phyloP scores from a whole-genome alignment of 2,888 invertebrate genomes.

The Microplitis deprimator region DNA sequence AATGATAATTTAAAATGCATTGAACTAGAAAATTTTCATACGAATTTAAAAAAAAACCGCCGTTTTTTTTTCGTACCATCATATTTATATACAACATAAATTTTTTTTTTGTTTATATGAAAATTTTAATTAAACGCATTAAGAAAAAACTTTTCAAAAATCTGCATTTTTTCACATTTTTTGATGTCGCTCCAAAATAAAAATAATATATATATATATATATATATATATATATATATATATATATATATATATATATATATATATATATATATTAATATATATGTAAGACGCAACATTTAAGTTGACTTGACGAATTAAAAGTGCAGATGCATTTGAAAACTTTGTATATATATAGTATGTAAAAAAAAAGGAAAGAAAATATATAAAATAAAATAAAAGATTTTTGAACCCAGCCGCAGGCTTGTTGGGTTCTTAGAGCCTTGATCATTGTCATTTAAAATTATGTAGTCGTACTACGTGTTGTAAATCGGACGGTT shows the following conservation, averaged over 20 bases:
- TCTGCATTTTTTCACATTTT: no score
- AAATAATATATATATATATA: slow-evolving; percentile 4
- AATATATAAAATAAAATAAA: slow-evolving; percentile 16
- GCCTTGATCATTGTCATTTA: slow-evolving; percentile 66
- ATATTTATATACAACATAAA: no score
- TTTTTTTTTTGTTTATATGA: no score
- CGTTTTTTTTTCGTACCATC: no score
- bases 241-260: slow-evolving; percentile 11
- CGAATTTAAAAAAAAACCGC: no score
- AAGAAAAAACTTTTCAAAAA: no score
- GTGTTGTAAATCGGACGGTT: slow-evolving; percentile 60
- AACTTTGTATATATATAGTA: neutral
- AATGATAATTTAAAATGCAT: no score
- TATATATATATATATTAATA: slow-evolving; percentile 9
- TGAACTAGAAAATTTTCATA: no score
- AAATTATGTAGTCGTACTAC: slow-evolving; percentile 49
- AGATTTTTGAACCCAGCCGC: slow-evolving; percentile 37
- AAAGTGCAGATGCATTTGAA: neutral
- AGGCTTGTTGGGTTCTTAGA: slow-evolving; percentile 20
- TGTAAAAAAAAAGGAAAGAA: neutral
- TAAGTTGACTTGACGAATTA: neutral
- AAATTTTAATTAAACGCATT: no score
- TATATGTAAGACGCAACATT: slow-evolving; percentile 30
- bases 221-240: slow-evolving; percentile 34
- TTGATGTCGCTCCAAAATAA: no score